Percentiles rank a stretch among this genome's conserved stretches.
These are phyloP conservation scores for Brachyptera risi DNA, from an alignment of 2,888 invertebrate genomes.

Conservation along the genomic window DNA sequence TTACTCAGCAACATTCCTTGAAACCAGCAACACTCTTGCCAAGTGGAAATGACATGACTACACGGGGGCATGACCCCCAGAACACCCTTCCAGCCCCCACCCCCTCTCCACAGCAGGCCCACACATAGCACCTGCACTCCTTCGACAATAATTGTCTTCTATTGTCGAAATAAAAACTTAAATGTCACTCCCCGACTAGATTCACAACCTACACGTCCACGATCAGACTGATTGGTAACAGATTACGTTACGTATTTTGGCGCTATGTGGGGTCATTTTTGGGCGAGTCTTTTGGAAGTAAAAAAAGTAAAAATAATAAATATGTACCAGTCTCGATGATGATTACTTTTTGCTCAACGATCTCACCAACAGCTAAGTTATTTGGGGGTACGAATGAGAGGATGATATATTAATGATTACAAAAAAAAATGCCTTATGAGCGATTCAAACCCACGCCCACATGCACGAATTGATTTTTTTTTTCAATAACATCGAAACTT, in stretches of 20 bases:
- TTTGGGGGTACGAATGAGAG: no score
- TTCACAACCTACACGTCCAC: background rate
- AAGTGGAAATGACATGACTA: constrained; percentile 2
- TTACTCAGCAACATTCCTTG: constrained; percentile 10
- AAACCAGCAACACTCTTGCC: background rate
- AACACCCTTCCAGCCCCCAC: background rate
- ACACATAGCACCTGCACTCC: constrained; percentile 5
- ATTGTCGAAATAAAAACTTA: background rate
- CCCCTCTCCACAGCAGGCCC: background rate
- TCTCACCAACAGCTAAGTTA: no score
- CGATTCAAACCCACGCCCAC: no score
- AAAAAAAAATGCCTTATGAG: no score
- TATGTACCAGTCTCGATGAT: no score
- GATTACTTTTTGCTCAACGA: no score
- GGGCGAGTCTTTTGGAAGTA: background rate
- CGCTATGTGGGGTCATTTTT: constrained; percentile 4
- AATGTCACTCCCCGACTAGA: background rate
- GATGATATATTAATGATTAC: no score
- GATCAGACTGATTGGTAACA: background rate
- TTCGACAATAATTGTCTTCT: constrained; percentile 13
- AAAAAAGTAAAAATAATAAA: no score
- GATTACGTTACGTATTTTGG: constrained; percentile 5
- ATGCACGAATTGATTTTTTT: no score
- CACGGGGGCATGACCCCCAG: constrained; percentile 9
- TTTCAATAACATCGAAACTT: no score